Evolutionary conservation across 2,888 invertebrate species (phyloP), one percentile per base, ranked within the genome.

Genomic region (Stictocephala bisonia): DNA sequence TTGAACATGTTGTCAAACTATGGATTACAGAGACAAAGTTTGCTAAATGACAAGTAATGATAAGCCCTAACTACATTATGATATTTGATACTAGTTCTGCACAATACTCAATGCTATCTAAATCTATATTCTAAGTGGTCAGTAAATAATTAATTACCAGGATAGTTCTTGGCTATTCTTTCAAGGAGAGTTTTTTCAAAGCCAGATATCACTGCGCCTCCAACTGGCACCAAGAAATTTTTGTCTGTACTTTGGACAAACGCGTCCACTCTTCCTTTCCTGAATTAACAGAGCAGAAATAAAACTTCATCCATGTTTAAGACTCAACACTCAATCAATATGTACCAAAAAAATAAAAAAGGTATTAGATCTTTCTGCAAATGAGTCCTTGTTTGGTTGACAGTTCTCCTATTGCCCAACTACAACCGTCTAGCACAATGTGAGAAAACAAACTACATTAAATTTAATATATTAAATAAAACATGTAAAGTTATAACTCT

Each of bases 231-330:
- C 84, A 93, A 83, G 75, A 94, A 89, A 84, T 94, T 94, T 83
- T 95, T 94, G 83, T 94, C 94, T 9, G 92, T 90, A 80, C 93
- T 93, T 82, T 94, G 94, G 29, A 95, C 91, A 83, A 93, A 90
- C 3, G 90, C 88, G 84, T 94, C 94, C 0, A 94, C 86, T 72
- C 93, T 86, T 7, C 93, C 93, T 74, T 86, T 84, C 31, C 87
- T 87, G 67, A 82, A 85, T n/a, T n/a, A n/a, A n/a, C n/a, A 79
- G 69, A 26, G 26, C 40, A 56, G 72, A 44, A 51, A 15, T 58
- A 41, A 74, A 13, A 44, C 31, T 26, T 29, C 67, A 13, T 31
- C 40, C 22, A n/a, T 44, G 31, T n/a, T 35, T 35, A 35, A 9
- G 9, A 35, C 9, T n/a, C 40, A 35, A 11, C 40, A 35, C 40